phyloP scores from a whole-genome alignment of 2,797 vertebrate species.

The Glossophaga mutica region DNA sequence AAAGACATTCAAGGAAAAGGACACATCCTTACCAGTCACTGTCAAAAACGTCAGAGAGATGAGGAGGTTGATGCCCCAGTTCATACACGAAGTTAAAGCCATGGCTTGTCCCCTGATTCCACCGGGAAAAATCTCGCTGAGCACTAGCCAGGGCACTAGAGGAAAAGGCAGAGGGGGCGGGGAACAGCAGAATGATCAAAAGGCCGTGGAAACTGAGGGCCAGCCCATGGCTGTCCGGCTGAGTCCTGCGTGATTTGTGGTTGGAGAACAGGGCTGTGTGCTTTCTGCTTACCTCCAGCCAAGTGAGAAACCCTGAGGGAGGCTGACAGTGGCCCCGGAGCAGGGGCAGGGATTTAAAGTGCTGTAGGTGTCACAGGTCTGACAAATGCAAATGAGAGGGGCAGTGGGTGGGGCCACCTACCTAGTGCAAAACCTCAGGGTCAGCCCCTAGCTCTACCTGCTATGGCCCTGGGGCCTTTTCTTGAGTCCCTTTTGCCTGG shows the following conservation, averaged over 20 bases:
- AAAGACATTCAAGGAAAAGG: not conserved
- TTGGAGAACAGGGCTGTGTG: not conserved
- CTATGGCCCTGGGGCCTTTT: not conserved
- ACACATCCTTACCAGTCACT: constrained; percentile 87
- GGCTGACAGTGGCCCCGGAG: not conserved
- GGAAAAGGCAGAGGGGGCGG: not conserved
- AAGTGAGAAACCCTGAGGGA: not conserved
- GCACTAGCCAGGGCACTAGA: constrained; percentile 93
- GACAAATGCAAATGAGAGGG: not conserved
- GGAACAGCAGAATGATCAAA: not conserved
- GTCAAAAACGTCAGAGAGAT: constrained; percentile 96
- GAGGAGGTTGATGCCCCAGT: constrained; percentile 96
- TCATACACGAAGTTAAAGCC: constrained; percentile 93
- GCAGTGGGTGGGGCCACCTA: not conserved
- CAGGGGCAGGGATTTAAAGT: not conserved
- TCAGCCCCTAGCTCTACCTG: not conserved
- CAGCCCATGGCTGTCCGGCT: not conserved
- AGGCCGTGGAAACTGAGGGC: not conserved
- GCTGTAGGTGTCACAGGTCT: not conserved
- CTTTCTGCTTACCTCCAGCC: not conserved
- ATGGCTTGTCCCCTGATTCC: constrained; percentile 94
- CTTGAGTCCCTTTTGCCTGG: not conserved
- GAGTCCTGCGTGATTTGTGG: accelerated
- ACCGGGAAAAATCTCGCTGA: constrained; percentile 96
- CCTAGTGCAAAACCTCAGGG: not conserved